Conservation (phyloP, 2,113 vertebrate species). For the Budorcas taxicolor region DNA sequence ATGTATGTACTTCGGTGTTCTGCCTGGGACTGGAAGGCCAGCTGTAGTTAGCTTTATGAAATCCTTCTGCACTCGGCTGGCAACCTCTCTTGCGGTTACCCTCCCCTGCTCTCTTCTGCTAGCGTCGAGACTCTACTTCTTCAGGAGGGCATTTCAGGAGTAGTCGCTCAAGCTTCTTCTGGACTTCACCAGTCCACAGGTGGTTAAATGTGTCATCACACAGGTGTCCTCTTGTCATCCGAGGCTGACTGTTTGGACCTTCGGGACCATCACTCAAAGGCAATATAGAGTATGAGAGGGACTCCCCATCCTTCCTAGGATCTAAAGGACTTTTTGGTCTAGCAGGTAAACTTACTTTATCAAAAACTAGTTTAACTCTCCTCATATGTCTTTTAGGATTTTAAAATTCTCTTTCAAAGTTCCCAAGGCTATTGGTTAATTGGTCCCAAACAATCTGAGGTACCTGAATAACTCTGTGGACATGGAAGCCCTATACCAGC, state of each 20-base stretch:
- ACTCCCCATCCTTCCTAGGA: slow-evolving; percentile 91
- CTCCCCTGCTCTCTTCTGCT: slow-evolving; percentile 97
- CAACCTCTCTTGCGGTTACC: slow-evolving; percentile 98
- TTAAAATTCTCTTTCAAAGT: slow-evolving; percentile 95
- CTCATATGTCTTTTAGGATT: slow-evolving; percentile 94
- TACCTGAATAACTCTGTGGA: slow-evolving; percentile 95
- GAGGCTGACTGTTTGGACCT: not conserved
- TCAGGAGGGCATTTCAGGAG: slow-evolving; percentile 96
- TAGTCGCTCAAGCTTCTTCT: slow-evolving; percentile 97
- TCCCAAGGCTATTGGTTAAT: slow-evolving; percentile 94
- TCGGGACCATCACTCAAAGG: slow-evolving; percentile 82
- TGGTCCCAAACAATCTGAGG: slow-evolving; percentile 96
- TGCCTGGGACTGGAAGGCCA: slow-evolving; percentile 97
- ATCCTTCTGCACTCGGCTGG: slow-evolving; percentile 97
- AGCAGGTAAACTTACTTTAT: slow-evolving; percentile 94
- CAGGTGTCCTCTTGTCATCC: slow-evolving; percentile 95
- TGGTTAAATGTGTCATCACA: slow-evolving; percentile 97
- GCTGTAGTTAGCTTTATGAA: slow-evolving; percentile 99
- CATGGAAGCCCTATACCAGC: slow-evolving; percentile 90
- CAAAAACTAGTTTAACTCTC: slow-evolving; percentile 93
- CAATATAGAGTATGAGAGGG: slow-evolving; percentile 89
- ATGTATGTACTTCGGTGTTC: slow-evolving; percentile 95
- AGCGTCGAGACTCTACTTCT: slow-evolving; percentile 93
- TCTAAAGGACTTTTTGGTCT: slow-evolving; percentile 95
- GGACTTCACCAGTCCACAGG: slow-evolving; percentile 95